These are phyloP conservation scores for Timandra comae DNA, from an alignment of 2,888 invertebrate species.

Conservation along the genomic window DNA sequence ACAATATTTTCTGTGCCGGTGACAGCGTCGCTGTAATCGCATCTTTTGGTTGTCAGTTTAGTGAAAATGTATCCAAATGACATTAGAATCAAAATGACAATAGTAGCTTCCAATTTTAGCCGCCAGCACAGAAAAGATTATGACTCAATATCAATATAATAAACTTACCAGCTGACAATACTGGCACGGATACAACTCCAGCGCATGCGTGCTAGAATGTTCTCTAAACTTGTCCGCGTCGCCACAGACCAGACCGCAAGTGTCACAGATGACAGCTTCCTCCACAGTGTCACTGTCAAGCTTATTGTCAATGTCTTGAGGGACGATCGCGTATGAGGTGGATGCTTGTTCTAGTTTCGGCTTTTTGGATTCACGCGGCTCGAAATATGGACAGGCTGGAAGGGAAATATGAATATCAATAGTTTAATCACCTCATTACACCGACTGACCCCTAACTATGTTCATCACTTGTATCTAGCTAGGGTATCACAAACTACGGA, in stretches of 20 bases:
- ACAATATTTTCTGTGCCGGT: too few species aligned
- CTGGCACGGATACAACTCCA: constrained; percentile 50
- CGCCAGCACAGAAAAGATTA: too few species aligned
- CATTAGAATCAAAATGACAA: too few species aligned
- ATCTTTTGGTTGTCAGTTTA: too few species aligned
- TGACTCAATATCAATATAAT: too few species aligned
- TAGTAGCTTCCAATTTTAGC: too few species aligned
- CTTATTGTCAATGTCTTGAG: constrained; percentile 22
- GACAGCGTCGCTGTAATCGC: too few species aligned
- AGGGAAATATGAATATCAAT: not conserved
- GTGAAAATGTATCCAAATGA: too few species aligned
- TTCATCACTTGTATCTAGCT: too few species aligned
- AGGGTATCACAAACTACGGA: too few species aligned
- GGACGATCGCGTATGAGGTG: constrained; percentile 18
- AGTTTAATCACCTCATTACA: too few species aligned
- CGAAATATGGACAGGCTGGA: constrained; percentile 64
- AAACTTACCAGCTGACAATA: constrained; percentile 53
- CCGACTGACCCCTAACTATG: too few species aligned
- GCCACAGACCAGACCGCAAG: constrained; percentile 49
- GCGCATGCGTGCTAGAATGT: constrained; percentile 47
- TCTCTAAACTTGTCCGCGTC: constrained; percentile 42
- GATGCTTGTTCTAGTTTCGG: constrained; percentile 27
- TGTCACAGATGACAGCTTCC: constrained; percentile 51
- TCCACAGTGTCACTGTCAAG: constrained; percentile 20
- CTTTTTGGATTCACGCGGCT: constrained; percentile 57